Conservation (phyloP, 2,113 vertebrate genomes). For the Dipodomys ordii region DNA sequence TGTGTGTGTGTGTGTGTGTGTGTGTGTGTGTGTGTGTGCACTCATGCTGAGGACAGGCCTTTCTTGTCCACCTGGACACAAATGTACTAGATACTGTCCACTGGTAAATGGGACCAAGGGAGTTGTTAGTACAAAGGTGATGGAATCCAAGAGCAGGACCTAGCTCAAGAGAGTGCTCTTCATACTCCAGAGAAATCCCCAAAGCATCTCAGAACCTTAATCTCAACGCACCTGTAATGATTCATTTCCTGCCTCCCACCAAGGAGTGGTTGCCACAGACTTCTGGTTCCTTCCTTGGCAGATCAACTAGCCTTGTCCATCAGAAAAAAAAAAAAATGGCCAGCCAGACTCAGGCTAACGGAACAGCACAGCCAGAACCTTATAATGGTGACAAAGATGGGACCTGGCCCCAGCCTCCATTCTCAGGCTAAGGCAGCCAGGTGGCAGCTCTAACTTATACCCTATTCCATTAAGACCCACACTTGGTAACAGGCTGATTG, state of each 20-base stretch:
- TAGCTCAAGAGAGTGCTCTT: neutral
- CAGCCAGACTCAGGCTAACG: neutral
- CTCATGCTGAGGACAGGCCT: rapidly evolving
- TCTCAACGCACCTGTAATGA: neutral
- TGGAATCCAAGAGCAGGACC: neutral
- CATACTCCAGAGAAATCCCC: neutral
- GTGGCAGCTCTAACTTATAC: neutral
- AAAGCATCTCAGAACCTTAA: neutral
- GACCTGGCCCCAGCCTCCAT: neutral
- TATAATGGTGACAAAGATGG: neutral
- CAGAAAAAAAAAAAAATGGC: neutral
- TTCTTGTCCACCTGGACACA: neutral
- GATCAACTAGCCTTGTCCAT: neutral
- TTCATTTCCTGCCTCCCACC: neutral
- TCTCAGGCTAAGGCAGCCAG: neutral
- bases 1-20: too few species aligned
- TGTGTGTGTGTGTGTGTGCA: too few species aligned
- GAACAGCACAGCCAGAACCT: neutral
- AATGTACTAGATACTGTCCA: neutral
- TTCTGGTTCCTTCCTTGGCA: neutral
- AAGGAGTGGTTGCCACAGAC: too few species aligned
- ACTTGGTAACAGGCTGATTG: neutral
- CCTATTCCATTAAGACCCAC: conserved; percentile 8
- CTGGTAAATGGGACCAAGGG: neutral
- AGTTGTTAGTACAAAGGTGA: neutral